Evolutionary conservation across 2,113 vertebrate genomes (phyloP).

Genomic region (Dasyprocta punctata): DNA sequence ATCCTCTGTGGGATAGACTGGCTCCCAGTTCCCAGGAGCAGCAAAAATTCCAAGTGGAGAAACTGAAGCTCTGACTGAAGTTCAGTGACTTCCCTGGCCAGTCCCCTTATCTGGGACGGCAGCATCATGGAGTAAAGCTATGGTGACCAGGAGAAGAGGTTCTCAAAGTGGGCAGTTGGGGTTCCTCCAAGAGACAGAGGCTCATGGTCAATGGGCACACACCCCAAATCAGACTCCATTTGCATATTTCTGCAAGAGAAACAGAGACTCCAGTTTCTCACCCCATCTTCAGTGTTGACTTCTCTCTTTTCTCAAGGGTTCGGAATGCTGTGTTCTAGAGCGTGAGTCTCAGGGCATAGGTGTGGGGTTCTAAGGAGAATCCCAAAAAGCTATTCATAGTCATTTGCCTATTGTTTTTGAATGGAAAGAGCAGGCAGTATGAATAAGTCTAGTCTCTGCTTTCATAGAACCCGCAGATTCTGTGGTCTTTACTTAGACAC

Average conservation of each 20-base stretch:
- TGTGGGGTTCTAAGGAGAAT: neutral
- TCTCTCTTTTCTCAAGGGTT: neutral
- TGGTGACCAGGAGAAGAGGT: neutral
- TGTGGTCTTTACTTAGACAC: neutral
- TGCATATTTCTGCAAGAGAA: neutral
- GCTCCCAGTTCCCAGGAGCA: neutral
- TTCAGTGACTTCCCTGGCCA: neutral
- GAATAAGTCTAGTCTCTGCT: neutral
- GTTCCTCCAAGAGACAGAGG: neutral
- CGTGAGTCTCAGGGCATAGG: neutral
- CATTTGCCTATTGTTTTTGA: neutral
- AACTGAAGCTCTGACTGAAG: too few relatives aligned
- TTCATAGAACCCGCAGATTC: neutral
- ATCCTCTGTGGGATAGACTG: neutral
- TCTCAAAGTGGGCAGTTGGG: rapidly evolving
- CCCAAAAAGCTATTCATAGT: rapidly evolving
- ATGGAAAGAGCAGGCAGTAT: neutral
- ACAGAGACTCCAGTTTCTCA: too few relatives aligned
- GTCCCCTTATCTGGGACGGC: neutral
- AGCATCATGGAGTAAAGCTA: rapidly evolving
- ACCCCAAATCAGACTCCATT: too few relatives aligned
- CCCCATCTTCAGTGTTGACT: too few relatives aligned
- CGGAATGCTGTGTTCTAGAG: neutral
- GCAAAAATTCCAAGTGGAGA: rapidly evolving
- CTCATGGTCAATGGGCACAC: rapidly evolving